A percentile compares a stretch with the other conserved stretches of the same genome.
Conservation (phyloP, 2,797 vertebrate species). For the Oreortyx pictus region DNA sequence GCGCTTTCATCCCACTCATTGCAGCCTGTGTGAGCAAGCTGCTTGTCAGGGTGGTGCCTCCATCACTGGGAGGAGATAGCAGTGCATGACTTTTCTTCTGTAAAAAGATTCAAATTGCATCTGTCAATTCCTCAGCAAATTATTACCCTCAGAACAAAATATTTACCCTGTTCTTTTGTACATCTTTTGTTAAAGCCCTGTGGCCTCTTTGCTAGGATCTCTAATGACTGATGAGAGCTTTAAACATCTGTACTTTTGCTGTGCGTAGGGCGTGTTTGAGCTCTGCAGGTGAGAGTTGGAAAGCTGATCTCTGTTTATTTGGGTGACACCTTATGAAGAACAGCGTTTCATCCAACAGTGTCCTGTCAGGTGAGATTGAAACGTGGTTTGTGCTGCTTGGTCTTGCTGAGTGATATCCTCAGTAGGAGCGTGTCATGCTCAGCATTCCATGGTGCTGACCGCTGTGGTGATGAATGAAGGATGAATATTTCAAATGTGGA, state of each 20-base stretch:
- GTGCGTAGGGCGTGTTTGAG: neutral
- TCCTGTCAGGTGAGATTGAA: neutral
- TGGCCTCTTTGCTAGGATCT: neutral
- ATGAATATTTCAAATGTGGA: neutral
- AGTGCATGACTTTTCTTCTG: neutral
- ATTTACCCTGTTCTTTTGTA: neutral
- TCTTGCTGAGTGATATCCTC: neutral
- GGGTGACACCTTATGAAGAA: neutral
- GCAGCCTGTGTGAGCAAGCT: neutral
- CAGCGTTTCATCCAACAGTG: neutral
- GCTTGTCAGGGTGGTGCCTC: constrained; percentile 31
- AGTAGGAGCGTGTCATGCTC: neutral
- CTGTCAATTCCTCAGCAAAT: constrained; percentile 28
- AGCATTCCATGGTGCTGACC: neutral
- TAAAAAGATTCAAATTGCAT: neutral
- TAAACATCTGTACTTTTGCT: neutral
- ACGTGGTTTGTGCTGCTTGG: neutral
- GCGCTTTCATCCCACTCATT: neutral
- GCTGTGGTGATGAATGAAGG: neutral
- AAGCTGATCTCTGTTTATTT: neutral
- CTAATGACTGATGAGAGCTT: neutral
- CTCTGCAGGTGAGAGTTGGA: neutral
- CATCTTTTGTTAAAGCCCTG: neutral
- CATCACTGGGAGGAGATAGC: neutral
- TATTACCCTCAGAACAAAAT: neutral